Evolutionary conservation across 2,888 invertebrate species (phyloP).

Genomic region (Microctonus brassicae): DNA sequence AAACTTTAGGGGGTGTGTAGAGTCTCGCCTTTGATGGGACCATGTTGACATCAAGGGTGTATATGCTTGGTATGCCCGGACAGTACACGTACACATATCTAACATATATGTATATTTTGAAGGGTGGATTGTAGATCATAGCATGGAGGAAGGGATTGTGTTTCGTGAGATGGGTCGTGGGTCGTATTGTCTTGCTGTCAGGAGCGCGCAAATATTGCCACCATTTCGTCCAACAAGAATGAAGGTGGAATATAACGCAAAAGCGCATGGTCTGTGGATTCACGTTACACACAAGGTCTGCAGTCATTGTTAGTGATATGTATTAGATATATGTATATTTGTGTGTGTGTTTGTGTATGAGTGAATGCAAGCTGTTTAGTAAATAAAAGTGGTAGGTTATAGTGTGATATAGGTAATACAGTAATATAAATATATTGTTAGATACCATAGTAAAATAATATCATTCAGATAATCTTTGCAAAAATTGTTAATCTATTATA

Average conservation of each 20-base stretch:
- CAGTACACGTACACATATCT: too few species aligned
- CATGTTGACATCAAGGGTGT: slow-evolving; percentile 35
- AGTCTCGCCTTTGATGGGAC: slow-evolving; percentile 5
- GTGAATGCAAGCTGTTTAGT: too few species aligned
- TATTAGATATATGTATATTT: slow-evolving; percentile 1
- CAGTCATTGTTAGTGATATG: neutral
- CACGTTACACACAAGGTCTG: neutral
- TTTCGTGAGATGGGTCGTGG: slow-evolving; percentile 60
- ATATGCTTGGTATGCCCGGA: slow-evolving; percentile 6
- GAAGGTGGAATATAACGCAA: slow-evolving; percentile 25
- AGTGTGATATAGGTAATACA: too few species aligned
- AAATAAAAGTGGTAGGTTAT: too few species aligned
- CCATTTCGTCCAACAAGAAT: slow-evolving; percentile 55
- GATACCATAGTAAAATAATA: too few species aligned
- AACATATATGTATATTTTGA: slow-evolving; percentile 23
- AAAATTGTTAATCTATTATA: too few species aligned
- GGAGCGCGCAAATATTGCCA: slow-evolving; percentile 66
- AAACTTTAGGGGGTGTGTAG: slow-evolving; percentile 9
- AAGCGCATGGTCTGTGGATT: neutral
- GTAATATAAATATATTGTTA: too few species aligned
- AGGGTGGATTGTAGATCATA: slow-evolving; percentile 54
- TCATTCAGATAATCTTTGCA: too few species aligned
- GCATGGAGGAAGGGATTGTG: slow-evolving; percentile 54
- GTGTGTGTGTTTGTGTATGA: neutral
- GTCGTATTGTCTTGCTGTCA: slow-evolving; percentile 65